phyloP scores from a whole-genome alignment of 2,113 vertebrate species.

The Psephotus haematonotus region DNA sequence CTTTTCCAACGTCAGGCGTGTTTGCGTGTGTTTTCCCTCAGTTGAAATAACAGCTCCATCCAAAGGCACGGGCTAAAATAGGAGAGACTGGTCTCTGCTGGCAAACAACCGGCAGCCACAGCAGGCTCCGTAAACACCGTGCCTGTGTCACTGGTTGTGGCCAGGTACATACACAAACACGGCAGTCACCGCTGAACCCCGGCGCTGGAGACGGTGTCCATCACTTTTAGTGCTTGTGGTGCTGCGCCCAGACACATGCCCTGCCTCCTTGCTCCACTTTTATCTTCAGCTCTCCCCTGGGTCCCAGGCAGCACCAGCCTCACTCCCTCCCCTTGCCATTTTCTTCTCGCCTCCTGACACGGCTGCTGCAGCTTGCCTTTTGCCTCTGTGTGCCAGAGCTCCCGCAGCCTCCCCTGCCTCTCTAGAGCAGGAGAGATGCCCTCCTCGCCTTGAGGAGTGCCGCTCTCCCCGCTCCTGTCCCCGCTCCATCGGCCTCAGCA shows the following conservation, averaged over 20 bases:
- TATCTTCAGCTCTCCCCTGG: neutral
- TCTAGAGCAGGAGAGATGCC: neutral
- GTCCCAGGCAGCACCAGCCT: neutral
- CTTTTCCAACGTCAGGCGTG: neutral
- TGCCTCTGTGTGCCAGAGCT: neutral
- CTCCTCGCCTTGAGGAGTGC: neutral
- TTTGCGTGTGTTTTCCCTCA: neutral
- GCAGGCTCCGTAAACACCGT: neutral
- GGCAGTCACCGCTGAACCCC: neutral
- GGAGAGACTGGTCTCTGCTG: neutral
- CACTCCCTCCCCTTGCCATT: neutral
- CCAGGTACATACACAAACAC: neutral
- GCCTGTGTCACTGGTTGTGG: neutral
- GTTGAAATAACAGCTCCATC: conserved; percentile 20
- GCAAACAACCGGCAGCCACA: neutral
- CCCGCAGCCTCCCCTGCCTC: neutral
- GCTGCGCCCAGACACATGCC: neutral
- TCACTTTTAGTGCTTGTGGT: neutral
- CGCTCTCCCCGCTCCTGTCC: fast-evolving
- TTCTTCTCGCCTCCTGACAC: neutral
- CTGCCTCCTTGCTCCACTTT: neutral
- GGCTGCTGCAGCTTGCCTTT: neutral
- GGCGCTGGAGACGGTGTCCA: neutral
- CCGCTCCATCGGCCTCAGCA: neutral
- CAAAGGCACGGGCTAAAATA: conserved; percentile 27